phyloP scores from a whole-genome alignment of 1,140 invertebrate genomes.

The Pseudoatta argentina region DNA sequence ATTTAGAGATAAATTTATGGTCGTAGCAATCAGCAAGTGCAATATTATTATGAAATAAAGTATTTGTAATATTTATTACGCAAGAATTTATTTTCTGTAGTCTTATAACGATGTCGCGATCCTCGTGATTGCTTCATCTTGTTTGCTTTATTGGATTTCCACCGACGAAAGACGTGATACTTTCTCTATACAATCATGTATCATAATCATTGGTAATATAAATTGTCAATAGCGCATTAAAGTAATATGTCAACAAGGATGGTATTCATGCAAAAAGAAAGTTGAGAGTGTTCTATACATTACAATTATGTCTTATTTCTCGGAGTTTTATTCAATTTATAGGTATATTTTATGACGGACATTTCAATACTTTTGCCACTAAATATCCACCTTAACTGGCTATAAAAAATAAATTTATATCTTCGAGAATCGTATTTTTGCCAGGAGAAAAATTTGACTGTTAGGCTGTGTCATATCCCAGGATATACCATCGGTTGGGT shows the following conservation, averaged over 20 bases:
- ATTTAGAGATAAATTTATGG: conserved; percentile 23
- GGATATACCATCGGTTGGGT: conserved; percentile 15
- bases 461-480: background rate
- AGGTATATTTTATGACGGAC: background rate
- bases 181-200: conserved; percentile 33
- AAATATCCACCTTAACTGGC: background rate
- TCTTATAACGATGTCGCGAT: conserved; percentile 13
- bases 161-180: conserved; percentile 21
- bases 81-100: conserved; percentile 24
- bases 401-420: background rate
- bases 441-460: conserved; percentile 11
- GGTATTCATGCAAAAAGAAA: background rate
- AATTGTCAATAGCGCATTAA: conserved; percentile 17
- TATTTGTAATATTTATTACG: conserved; percentile 28
- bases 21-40: background rate
- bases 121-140: conserved; percentile 24
- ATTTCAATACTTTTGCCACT: background rate
- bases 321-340: conserved; percentile 1
- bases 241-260: background rate
- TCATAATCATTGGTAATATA: conserved; percentile 21
- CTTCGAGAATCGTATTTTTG: background rate
- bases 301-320: conserved; percentile 25
- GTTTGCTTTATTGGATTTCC: conserved; percentile 47
- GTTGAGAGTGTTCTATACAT: background rate
- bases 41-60: background rate